phyloP scores from a whole-genome alignment of 2,888 invertebrate genomes.

The Drosophila ustulata region DNA sequence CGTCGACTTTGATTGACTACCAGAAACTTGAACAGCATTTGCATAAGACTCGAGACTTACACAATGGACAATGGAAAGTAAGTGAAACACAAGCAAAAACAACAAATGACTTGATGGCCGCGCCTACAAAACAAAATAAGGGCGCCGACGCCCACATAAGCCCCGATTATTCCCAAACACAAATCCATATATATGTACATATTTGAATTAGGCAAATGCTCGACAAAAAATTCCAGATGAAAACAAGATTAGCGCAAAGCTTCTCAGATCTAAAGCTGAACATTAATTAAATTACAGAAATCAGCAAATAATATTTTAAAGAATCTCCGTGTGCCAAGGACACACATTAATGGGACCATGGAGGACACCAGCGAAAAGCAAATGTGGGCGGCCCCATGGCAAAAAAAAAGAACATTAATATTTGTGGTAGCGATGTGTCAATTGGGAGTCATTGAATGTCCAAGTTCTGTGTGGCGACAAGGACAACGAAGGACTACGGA shows the following conservation, averaged over 20 bases:
- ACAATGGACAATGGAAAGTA: constrained; percentile 43
- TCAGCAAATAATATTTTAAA: constrained; percentile 10
- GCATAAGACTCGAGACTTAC: constrained; percentile 61
- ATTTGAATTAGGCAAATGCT: constrained; percentile 16
- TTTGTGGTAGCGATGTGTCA: constrained; percentile 11
- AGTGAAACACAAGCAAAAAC: constrained; percentile 23
- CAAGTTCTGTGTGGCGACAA: not conserved
- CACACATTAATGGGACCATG: constrained; percentile 6
- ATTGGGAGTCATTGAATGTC: constrained; percentile 14
- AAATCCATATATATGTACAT: constrained; percentile 19
- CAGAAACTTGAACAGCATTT: constrained; percentile 56
- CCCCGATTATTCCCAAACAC: constrained; percentile 9
- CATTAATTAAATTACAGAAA: constrained; percentile 26
- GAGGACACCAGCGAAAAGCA: constrained; percentile 4
- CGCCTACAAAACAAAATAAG: no score
- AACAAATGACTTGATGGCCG: constrained; percentile 2
- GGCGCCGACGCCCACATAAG: not conserved
- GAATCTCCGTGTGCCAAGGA: not conserved
- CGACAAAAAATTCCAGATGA: not conserved
- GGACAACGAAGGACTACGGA: constrained; percentile 1
- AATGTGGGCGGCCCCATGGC: not conserved
- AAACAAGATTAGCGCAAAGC: constrained; percentile 25
- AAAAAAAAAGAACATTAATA: constrained; percentile 7
- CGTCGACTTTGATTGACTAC: constrained; percentile 63
- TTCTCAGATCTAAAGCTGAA: constrained; percentile 1